phyloP scores from a whole-genome alignment of 1,140 invertebrate species.

The Sminthurides bifidus region DNA sequence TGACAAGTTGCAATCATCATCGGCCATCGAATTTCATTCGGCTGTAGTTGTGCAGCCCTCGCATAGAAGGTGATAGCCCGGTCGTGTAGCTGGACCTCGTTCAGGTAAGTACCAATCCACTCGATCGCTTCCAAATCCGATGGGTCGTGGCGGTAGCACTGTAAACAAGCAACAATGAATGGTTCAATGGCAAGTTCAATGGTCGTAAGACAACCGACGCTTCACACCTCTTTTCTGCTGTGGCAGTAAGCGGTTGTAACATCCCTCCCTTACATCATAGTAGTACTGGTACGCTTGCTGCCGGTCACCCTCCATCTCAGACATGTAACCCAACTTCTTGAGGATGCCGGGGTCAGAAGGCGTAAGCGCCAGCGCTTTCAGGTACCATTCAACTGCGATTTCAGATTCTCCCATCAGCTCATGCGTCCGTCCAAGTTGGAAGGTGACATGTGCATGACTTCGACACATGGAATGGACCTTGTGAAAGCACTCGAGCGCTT shows the following conservation, averaged over 20 bases:
- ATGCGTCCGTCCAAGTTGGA: conserved; percentile 71
- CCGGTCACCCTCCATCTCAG: conserved; percentile 72
- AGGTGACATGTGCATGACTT: conserved; percentile 71
- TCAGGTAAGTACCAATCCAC: conserved; percentile 83
- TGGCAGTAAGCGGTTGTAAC: not conserved
- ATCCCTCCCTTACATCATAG: conserved; percentile 55
- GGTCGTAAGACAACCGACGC: not conserved
- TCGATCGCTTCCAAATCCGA: conserved; percentile 79
- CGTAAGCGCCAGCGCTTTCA: conserved; percentile 69
- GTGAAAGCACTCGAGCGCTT: conserved; percentile 67
- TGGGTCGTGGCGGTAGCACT: conserved; percentile 79
- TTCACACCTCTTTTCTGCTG: not conserved
- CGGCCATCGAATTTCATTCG: conserved; percentile 70
- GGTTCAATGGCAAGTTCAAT: not conserved
- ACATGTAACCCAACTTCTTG: conserved; percentile 70
- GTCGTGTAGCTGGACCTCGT: conserved; percentile 77
- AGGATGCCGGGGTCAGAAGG: conserved; percentile 72
- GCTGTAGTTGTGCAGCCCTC: conserved; percentile 73
- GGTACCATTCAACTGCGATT: conserved; percentile 68
- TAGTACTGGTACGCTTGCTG: conserved; percentile 87
- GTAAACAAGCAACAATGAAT: conserved; percentile 1
- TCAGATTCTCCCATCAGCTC: conserved; percentile 61
- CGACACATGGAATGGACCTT: conserved; percentile 65
- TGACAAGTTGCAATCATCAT: conserved; percentile 74
- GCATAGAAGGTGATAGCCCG: conserved; percentile 82